Base-by-base conservation (phyloP, 2,888 invertebrate genomes). In the Ectemnius lituratus region DNA sequence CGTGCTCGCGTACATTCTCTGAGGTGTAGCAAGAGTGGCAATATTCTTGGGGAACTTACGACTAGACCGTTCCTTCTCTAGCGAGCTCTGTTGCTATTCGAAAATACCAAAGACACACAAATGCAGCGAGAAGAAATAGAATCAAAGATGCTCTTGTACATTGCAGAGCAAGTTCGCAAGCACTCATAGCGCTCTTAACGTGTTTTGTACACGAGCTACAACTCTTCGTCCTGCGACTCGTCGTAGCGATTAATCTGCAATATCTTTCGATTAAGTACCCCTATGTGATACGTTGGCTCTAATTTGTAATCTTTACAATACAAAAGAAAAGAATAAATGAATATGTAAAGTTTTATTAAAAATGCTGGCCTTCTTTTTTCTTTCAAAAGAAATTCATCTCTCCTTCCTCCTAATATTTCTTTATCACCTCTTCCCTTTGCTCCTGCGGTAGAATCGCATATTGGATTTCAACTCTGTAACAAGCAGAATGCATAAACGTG, bases 231-330 rank as follows among this genome's bases (percentile, higher is more conserved):
- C 64, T 11, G 37, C 37, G 37, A 37, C 37, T 37, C 37, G 37
- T 37, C 46, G 63, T 64, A 68, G 65, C 76, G 70, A 82, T 79
- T 80, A 37, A 78, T 80, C 76, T 80, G 85, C 85, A 84, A 83
- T 81, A 83, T 83, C 62, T 80, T 82, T 79, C 20, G 78, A 83
- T 82, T 82, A 79, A 81, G 81, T 81, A 83, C 76, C 60, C 70
- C 72, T 74, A 74, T 81, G 84, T 86, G 85, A 85, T 85, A 87
- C 86, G 84, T 85, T 84, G 80, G 82, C 86, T 86, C 80, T 86
- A 86, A 86, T 84, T 86, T 87, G 83, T 87, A 84, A 87, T 86
- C 83, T 83, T 82, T 84, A 78, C 82, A 79, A 75, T 79, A 80
- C 52, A 82, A 75, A 75, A 76, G 74, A 79, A 79, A 75, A 69